phyloP scores from a whole-genome alignment of 2,888 invertebrate species.

The Volucella zonaria region DNA sequence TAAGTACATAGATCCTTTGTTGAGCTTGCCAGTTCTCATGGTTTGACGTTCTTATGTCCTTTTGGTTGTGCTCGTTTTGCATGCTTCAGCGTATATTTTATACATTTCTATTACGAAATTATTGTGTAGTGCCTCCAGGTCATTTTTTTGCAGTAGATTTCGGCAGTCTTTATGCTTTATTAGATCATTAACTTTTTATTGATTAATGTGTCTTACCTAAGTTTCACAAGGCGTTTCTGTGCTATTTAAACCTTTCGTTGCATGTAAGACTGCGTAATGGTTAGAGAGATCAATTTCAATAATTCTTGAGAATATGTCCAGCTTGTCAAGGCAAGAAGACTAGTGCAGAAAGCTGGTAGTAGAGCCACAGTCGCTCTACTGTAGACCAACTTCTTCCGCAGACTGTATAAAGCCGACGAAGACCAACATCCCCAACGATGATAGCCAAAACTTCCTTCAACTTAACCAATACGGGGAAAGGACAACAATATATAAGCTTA shows the following conservation, averaged over 20 bases:
- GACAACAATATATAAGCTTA: too few species aligned
- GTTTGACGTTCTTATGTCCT: background rate
- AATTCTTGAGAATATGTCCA: constrained; percentile 9
- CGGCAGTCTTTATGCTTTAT: constrained; percentile 32
- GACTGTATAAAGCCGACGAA: too few species aligned
- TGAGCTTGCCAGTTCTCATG: too few species aligned
- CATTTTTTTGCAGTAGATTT: constrained; percentile 5
- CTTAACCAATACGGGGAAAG: too few species aligned
- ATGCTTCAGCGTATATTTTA: constrained; percentile 25
- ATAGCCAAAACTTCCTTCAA: too few species aligned
- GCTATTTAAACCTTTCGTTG: constrained; percentile 9
- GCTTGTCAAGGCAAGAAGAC: background rate
- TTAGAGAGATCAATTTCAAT: constrained; percentile 34
- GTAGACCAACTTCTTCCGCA: too few species aligned
- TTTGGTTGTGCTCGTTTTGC: constrained; percentile 9
- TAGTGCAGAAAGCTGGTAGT: too few species aligned
- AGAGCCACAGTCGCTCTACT: too few species aligned
- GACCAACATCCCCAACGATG: too few species aligned
- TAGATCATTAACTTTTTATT: constrained; percentile 22
- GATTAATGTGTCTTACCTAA: constrained; percentile 11
- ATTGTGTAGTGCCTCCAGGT: constrained; percentile 29
- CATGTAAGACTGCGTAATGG: constrained; percentile 25
- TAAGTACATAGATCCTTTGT: too few species aligned
- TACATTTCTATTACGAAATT: constrained; percentile 15
- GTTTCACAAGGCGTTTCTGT: background rate